These are phyloP conservation scores for Harpalus rubripes DNA, from an alignment of 2,888 invertebrate genomes.

Conservation along the genomic window DNA sequence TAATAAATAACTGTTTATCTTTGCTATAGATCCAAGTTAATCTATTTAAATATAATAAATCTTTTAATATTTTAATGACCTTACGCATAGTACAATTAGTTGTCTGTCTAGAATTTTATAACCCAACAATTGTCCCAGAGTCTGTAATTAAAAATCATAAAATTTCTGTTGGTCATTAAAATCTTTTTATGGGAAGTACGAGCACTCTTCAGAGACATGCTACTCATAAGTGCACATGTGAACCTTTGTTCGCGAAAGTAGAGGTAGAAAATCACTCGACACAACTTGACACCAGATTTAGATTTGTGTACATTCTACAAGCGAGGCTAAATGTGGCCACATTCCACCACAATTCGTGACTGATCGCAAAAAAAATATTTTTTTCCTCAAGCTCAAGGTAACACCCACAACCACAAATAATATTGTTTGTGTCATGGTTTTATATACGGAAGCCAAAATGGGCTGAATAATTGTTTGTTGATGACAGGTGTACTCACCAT, in stretches of 20 bases:
- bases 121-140: neutral
- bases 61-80: constrained; percentile 18
- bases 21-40: neutral
- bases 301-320: constrained; percentile 39
- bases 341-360: constrained; percentile 7
- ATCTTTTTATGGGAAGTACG: neutral
- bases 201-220: constrained; percentile 29
- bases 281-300: constrained; percentile 31
- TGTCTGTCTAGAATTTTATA: neutral
- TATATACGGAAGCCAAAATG: constrained; percentile 12
- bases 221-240: constrained; percentile 26
- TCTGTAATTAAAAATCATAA: constrained; percentile 29
- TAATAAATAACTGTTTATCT: constrained; percentile 23
- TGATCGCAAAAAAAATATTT: neutral
- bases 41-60: constrained; percentile 30
- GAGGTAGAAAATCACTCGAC: constrained; percentile 19
- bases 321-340: constrained; percentile 6
- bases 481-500: no score
- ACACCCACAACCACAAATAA: constrained; percentile 6
- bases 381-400: constrained; percentile 49
- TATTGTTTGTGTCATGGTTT: constrained; percentile 9
- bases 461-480: no score
- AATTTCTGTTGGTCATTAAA: constrained; percentile 22
- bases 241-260: constrained; percentile 16
- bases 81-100: constrained; percentile 6